phyloP scores from a whole-genome alignment of 1,140 invertebrate genomes.

The Apis cerana region DNA sequence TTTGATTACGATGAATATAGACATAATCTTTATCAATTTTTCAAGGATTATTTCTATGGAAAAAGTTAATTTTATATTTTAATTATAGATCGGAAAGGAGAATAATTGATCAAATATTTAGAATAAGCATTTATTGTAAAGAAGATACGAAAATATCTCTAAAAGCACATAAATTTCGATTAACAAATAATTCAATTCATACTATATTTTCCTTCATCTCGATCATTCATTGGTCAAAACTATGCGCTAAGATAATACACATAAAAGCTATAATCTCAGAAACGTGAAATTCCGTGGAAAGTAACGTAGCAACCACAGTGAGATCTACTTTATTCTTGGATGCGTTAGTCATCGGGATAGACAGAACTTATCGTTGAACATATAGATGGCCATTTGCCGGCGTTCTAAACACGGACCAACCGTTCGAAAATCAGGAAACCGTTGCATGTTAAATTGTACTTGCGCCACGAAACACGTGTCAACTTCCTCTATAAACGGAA shows the following conservation, averaged over 20 bases:
- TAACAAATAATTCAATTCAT: neutral
- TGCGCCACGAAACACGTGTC: neutral
- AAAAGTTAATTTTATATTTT: too few relatives aligned
- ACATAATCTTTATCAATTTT: too few relatives aligned
- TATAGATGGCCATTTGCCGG: neutral
- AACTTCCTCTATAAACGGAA: neutral
- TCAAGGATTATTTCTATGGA: too few relatives aligned
- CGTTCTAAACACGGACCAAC: neutral
- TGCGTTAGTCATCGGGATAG: conserved; percentile 13
- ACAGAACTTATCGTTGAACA: neutral
- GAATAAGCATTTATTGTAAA: too few relatives aligned
- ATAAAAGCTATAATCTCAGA: neutral
- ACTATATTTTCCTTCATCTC: neutral
- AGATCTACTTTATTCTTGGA: conserved; percentile 6
- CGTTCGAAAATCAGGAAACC: neutral
- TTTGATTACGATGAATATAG: too few relatives aligned
- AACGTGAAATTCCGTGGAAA: neutral
- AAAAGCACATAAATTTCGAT: neutral
- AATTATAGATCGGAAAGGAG: too few relatives aligned
- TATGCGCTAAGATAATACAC: too few relatives aligned
- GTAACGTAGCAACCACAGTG: neutral
- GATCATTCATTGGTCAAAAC: neutral
- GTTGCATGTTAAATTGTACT: conserved; percentile 5
- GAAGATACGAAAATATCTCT: too few relatives aligned
- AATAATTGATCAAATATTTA: too few relatives aligned